Evolutionary conservation across 2,888 invertebrate species (phyloP), one percentile per base, ranked within the genome.

Genomic region (Griposia aprilina): DNA sequence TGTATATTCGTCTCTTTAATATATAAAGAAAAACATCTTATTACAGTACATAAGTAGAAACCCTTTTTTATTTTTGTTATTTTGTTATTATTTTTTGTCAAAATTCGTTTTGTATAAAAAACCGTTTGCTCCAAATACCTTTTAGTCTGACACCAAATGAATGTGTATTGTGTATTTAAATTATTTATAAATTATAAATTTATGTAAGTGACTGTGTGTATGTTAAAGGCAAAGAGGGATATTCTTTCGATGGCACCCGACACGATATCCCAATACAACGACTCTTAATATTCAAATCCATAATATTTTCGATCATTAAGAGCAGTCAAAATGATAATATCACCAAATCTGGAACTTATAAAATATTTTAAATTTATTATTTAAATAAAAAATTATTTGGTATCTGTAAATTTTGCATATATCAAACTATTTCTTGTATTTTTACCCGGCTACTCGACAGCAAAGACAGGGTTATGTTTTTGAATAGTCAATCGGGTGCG

Each of bases 1-100:
- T 94, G 94, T 94, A 94, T 94, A 94, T 93, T 93, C 89, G 90
- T 91, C 91, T 91, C 88, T 91, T 91, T 92, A 92, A 91, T 91
- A 91, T 92, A 92, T 91, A 80, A 89, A 87, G 89, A 89, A 87
- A 88, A 87, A 89, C 89, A 89, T 90, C 88, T 89, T 89, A 89
- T 88, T 89, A 89, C 88, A 87, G 88, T 91, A 93, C 87, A 89
- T 93, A 92, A 92, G 91, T 91, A 91, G 89, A 92, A 81, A 83
- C 82, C 82, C 87, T 87, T 92, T 93, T 93, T 92, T 93, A 92
- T 93, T 92, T 93, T 93, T 93, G 90, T 93, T 93, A 93, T 92
- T 88, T 15, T 77, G 59, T 65, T 70, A 7, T 68, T 79, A 50
- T 80, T 90, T 91, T 91, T 91, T 77, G 70, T 86, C 83, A 86